phyloP scores from a whole-genome alignment of 2,797 vertebrate species.

The Orestias chungarensis region DNA sequence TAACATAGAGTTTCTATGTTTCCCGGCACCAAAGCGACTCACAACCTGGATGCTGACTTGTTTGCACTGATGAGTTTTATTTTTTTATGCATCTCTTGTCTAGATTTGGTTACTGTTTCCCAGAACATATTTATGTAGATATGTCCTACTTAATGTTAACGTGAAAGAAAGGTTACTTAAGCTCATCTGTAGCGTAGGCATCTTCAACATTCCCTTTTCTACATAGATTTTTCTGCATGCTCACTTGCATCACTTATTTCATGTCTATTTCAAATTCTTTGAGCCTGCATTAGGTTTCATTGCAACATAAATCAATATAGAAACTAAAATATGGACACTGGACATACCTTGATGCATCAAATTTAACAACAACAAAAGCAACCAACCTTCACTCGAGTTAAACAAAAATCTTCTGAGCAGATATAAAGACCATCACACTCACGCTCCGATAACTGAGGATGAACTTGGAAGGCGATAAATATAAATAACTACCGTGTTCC shows the following conservation, averaged over 20 bases:
- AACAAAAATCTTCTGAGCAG: too few species aligned
- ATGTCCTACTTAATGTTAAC: conserved; percentile 4
- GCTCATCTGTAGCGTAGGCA: neutral
- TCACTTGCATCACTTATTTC: neutral
- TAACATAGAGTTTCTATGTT: too few species aligned
- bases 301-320: neutral
- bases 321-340: neutral
- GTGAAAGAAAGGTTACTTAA: neutral
- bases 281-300: neutral
- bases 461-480: too few species aligned
- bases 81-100: conserved; percentile 31
- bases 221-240: neutral
- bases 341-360: too few species aligned
- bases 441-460: too few species aligned
- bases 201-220: conserved; percentile 1
- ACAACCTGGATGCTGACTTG: conserved; percentile 32
- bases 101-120: conserved; percentile 26
- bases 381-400: too few species aligned
- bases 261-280: neutral
- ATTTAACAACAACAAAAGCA: too few species aligned
- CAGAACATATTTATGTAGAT: neutral
- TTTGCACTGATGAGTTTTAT: conserved; percentile 26
- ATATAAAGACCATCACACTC: too few species aligned
- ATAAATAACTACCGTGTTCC: too few species aligned
- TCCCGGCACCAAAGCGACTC: conserved; percentile 33